Conservation (phyloP, 1,140 invertebrate species). For the Drusus annulatus region DNA sequence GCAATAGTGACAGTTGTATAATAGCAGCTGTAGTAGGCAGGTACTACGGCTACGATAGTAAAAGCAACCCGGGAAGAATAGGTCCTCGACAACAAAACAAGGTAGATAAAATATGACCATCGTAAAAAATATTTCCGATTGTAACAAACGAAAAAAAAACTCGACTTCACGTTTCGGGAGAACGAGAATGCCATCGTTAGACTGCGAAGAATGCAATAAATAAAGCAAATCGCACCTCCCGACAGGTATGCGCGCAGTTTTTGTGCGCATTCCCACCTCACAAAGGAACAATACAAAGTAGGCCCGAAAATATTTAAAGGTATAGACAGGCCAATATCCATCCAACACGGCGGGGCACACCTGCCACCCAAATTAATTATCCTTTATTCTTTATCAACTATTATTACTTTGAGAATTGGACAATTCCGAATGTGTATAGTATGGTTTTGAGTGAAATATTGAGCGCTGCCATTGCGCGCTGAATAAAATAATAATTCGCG, state of each 20-base stretch:
- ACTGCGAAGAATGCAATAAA: slow-evolving; percentile 27
- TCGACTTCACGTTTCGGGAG: neutral
- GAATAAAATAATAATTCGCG: neutral
- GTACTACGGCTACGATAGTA: neutral
- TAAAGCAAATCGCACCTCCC: slow-evolving; percentile 7
- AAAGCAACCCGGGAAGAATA: neutral
- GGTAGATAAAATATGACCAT: neutral
- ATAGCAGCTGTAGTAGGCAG: too few relatives aligned
- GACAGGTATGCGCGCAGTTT: slow-evolving; percentile 27
- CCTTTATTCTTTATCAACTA: too few relatives aligned
- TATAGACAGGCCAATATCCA: neutral
- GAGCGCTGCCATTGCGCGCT: too few relatives aligned
- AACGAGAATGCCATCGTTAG: too few relatives aligned
- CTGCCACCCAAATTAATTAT: neutral
- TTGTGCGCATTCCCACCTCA: slow-evolving; percentile 34
- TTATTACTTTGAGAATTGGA: too few relatives aligned
- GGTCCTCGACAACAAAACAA: slow-evolving; percentile 57
- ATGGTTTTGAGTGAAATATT: too few relatives aligned
- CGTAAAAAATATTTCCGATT: slow-evolving; percentile 19
- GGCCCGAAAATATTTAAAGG: slow-evolving; percentile 2
- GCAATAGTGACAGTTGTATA: too few relatives aligned
- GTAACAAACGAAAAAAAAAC: neutral
- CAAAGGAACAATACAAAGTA: slow-evolving; percentile 17
- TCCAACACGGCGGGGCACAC: slow-evolving; percentile 2
- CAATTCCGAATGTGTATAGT: too few relatives aligned